Percentiles rank a stretch among this genome's conserved stretches.
Evolutionary conservation across 2,797 vertebrate species (phyloP).

Genomic region (Aotus griseimembra): DNA sequence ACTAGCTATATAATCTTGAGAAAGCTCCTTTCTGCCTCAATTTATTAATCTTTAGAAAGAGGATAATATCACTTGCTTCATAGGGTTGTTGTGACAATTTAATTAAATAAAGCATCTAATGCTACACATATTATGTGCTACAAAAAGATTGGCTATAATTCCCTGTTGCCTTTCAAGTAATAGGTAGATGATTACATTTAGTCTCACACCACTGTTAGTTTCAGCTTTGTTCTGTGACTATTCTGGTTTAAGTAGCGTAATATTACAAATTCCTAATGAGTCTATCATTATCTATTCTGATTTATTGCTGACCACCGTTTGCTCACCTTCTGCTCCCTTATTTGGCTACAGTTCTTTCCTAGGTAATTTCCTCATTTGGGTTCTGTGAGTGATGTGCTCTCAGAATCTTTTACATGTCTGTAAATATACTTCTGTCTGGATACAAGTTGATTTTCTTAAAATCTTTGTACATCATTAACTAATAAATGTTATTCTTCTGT

Average conservation of each 20-base stretch:
- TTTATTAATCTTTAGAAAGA: not conserved
- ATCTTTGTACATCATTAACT: not conserved
- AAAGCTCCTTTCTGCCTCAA: not conserved
- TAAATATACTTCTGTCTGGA: not conserved
- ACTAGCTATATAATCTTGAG: not conserved
- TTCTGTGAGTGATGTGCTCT: not conserved
- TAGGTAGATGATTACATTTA: not conserved
- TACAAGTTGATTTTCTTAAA: constrained; percentile 12
- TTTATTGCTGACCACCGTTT: constrained; percentile 17
- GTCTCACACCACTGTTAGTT: not conserved
- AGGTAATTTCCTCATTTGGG: constrained; percentile 36
- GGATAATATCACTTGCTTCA: not conserved
- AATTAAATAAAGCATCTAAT: not conserved
- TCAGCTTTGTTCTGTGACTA: not conserved
- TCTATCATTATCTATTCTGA: constrained; percentile 17
- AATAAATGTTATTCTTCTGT: not conserved
- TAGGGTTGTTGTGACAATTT: not conserved
- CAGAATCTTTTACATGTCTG: not conserved
- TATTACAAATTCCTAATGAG: constrained; percentile 37
- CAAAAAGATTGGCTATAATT: not conserved
- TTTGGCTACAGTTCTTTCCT: constrained; percentile 36
- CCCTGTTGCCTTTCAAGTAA: not conserved
- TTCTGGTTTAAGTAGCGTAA: constrained; percentile 4
- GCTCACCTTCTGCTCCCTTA: constrained; percentile 40
- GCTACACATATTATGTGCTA: not conserved